Evolutionary conservation across 2,888 invertebrate genomes (phyloP).

Genomic region (Oscheius sp.): DNA sequence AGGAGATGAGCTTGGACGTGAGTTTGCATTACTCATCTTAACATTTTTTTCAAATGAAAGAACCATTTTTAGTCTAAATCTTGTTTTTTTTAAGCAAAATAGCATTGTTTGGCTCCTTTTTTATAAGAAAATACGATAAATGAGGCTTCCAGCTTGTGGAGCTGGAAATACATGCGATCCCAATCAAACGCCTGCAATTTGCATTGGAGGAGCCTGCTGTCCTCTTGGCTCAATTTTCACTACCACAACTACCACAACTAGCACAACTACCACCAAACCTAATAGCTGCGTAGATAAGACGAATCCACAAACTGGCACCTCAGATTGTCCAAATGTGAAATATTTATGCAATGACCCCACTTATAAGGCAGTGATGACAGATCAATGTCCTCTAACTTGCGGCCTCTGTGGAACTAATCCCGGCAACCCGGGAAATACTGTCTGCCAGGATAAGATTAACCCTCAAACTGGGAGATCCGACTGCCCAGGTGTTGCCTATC

Average conservation of each 20-base stretch:
- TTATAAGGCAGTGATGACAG: neutral
- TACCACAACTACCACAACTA: neutral
- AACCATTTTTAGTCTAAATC: neutral
- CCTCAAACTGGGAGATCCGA: neutral
- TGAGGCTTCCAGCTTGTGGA: neutral
- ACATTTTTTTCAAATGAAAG: neutral
- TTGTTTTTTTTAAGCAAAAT: too few relatives aligned
- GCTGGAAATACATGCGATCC: neutral
- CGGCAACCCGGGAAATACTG: neutral
- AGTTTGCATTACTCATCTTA: too few relatives aligned
- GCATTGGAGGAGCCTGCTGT: too few relatives aligned
- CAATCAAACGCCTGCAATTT: neutral
- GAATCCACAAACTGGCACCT: neutral
- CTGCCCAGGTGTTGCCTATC: neutral
- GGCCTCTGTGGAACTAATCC: neutral
- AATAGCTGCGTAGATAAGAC: neutral
- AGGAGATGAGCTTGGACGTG: neutral
- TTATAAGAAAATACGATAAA: too few relatives aligned
- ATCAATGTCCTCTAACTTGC: neutral
- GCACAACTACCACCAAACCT: neutral
- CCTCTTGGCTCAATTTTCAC: too few relatives aligned
- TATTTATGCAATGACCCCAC: neutral
- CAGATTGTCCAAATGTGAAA: neutral
- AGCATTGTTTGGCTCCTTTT: too few relatives aligned
- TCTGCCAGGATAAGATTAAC: neutral